A percentile compares a stretch with the other conserved stretches of the same genome.
Conservation (phyloP, 2,888 invertebrate species). For the Bursaphelenchus okinawaensis region DNA sequence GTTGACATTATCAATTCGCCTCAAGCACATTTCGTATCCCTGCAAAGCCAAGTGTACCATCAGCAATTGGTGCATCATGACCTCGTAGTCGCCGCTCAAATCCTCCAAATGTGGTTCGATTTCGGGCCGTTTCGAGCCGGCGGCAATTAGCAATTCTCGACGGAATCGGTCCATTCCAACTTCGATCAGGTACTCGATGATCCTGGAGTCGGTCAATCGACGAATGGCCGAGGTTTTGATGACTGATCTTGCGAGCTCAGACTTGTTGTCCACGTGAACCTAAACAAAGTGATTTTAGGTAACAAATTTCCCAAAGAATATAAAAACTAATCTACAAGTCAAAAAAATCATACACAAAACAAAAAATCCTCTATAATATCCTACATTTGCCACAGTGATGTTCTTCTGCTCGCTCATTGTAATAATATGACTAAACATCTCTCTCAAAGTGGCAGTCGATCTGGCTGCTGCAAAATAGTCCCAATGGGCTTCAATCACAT, state of each 20-base stretch:
- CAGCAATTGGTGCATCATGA: not conserved
- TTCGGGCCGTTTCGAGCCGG: not conserved
- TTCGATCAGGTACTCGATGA: not conserved
- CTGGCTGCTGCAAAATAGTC: not conserved
- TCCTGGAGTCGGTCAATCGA: not conserved
- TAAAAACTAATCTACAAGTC: too few species aligned
- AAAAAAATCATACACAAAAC: too few species aligned
- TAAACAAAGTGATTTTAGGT: too few species aligned
- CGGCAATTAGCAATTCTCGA: not conserved
- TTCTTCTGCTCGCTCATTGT: too few species aligned
- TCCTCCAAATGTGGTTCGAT: not conserved
- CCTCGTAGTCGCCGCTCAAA: not conserved
- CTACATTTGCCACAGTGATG: too few species aligned
- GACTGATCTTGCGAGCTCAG: not conserved
- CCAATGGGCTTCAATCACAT: not conserved
- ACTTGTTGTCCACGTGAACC: not conserved
- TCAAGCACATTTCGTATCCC: not conserved
- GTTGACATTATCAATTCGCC: too few species aligned
- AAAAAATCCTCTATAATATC: too few species aligned
- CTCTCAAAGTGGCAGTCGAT: not conserved
- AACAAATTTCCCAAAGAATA: too few species aligned
- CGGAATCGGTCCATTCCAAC: not conserved
- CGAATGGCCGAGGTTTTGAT: not conserved
- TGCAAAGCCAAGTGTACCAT: not conserved
- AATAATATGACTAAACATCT: too few species aligned